A percentile compares a stretch with the other conserved stretches of the same genome.
Evolutionary conservation across 1,140 invertebrate genomes (phyloP).

Genomic region (Adelges cooleyi): DNA sequence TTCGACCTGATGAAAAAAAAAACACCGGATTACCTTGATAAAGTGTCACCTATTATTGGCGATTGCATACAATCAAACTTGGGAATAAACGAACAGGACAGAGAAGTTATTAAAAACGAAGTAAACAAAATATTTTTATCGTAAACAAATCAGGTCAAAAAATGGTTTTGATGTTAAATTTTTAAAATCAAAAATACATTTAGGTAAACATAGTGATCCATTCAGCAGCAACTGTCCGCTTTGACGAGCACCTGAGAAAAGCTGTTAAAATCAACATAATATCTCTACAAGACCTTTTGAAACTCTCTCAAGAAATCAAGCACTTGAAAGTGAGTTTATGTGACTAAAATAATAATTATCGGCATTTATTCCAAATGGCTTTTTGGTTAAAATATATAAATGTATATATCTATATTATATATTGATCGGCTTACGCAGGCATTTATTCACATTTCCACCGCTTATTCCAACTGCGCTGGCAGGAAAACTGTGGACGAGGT

Average conservation of each 20-base stretch:
- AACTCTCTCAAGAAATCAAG: not conserved
- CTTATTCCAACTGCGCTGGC: slow-evolving; percentile 53
- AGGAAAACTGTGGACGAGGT: slow-evolving; percentile 47
- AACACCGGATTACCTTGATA: slow-evolving; percentile 31
- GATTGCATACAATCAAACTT: slow-evolving; percentile 44
- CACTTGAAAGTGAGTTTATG: slow-evolving; percentile 14
- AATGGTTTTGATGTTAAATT: not conserved
- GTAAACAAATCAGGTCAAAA: not conserved
- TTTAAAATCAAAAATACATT: not conserved
- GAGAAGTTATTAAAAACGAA: slow-evolving; percentile 42
- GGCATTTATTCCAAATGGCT: too few species aligned
- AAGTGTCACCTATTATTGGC: slow-evolving; percentile 41
- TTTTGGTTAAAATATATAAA: too few species aligned
- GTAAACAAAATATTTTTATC: slow-evolving; percentile 40
- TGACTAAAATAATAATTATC: too few species aligned
- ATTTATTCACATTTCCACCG: slow-evolving; percentile 55
- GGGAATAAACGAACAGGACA: slow-evolving; percentile 41
- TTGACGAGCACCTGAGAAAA: slow-evolving; percentile 65
- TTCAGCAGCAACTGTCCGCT: slow-evolving; percentile 75
- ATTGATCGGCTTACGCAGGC: slow-evolving; percentile 39
- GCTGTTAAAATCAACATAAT: slow-evolving; percentile 50
- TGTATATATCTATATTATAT: too few species aligned
- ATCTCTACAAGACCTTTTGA: slow-evolving; percentile 47
- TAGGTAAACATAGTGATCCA: slow-evolving; percentile 58
- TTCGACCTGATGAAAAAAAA: slow-evolving; percentile 30